These are phyloP conservation scores for Malurus melanocephalus DNA, from an alignment of 2,113 vertebrate species.

Conservation along the genomic window DNA sequence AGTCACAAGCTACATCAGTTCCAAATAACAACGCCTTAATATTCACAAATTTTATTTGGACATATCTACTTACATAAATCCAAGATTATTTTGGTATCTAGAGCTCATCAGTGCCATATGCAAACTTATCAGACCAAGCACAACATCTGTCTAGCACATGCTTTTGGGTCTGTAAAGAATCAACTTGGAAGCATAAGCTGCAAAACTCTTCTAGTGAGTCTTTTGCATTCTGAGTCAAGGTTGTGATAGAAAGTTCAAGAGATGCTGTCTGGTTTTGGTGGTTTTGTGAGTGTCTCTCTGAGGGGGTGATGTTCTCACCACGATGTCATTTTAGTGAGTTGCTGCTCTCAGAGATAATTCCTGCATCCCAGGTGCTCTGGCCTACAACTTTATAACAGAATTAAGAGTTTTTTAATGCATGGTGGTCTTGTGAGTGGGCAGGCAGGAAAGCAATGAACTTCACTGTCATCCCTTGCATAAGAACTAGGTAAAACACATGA, in stretches of 20 bases:
- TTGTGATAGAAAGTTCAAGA: neutral
- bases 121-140: conserved; percentile 12
- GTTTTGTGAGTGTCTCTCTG: neutral
- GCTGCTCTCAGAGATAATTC: neutral
- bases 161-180: neutral
- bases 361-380: neutral
- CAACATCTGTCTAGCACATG: conserved; percentile 57
- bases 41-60: conserved; percentile 1
- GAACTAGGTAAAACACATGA: neutral
- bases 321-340: neutral
- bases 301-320: neutral
- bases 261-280: neutral
- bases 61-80: neutral
- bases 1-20: neutral
- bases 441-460: neutral
- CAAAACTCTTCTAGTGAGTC: conserved; percentile 22
- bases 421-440: neutral
- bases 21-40: neutral
- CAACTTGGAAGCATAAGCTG: conserved; percentile 6
- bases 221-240: neutral
- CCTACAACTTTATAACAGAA: neutral
- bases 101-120: conserved; percentile 35
- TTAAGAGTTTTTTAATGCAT: neutral
- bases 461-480: neutral
- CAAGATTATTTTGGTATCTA: conserved; percentile 29